Percentiles rank a stretch among this genome's conserved stretches.
These are phyloP conservation scores for Drosophila nr. perissopoda DNA, from an alignment of 2,888 invertebrate species.

Conservation along the genomic window DNA sequence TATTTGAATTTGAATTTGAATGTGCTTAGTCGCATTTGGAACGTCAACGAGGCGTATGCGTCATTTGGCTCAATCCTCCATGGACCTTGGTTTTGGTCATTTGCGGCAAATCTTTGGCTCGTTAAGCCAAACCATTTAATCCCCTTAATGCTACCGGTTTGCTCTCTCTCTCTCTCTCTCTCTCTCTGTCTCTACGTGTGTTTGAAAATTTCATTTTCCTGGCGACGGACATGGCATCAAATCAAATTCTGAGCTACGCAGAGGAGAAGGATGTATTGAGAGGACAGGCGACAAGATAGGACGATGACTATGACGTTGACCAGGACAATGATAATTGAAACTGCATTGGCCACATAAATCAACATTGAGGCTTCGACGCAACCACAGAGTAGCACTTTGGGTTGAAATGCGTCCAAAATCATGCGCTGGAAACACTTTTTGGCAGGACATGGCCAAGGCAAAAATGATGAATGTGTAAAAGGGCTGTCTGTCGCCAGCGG, in stretches of 20 bases:
- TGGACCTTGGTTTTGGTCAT: constrained; percentile 41
- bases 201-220: constrained; percentile 41
- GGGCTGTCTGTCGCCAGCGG: constrained; percentile 41
- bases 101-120: constrained; percentile 68
- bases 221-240: constrained; percentile 52
- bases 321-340: constrained; percentile 61
- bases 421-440: constrained; percentile 62
- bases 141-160: constrained; percentile 29
- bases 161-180: background rate
- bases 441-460: constrained; percentile 13
- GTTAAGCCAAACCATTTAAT: constrained; percentile 70
- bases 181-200: background rate
- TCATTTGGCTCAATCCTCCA: constrained; percentile 47
- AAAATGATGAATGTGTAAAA: constrained; percentile 61
- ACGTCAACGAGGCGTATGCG: constrained; percentile 62
- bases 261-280: constrained; percentile 12
- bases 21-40: constrained; percentile 51
- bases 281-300: constrained; percentile 5
- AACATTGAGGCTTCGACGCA: constrained; percentile 47
- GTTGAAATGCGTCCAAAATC: constrained; percentile 46
- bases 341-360: constrained; percentile 72
- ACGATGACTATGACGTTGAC: background rate
- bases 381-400: constrained; percentile 36
- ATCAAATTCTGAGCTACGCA: constrained; percentile 42
- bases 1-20: constrained; percentile 68